A percentile compares a stretch with the other conserved stretches of the same genome.
Conservation (phyloP, 2,797 vertebrate genomes). For the Oryzias dopingdopingensis region DNA sequence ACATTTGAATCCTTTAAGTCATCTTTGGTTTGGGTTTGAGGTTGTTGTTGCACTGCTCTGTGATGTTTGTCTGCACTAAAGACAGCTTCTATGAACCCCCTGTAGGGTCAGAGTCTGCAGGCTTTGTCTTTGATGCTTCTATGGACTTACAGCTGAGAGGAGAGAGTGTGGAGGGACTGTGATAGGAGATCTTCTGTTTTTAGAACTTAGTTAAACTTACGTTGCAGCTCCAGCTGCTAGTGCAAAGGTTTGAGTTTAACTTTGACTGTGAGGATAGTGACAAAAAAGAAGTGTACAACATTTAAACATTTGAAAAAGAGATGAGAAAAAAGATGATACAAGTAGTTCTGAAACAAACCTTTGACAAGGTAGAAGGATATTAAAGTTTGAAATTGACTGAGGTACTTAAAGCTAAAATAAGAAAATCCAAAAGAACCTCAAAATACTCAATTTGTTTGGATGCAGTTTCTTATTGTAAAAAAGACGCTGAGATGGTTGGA, state of each 20-base stretch:
- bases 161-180: neutral
- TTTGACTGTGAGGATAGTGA: too few species aligned
- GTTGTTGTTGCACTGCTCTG: neutral
- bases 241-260: too few species aligned
- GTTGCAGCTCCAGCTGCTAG: too few species aligned
- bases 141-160: conserved; percentile 1
- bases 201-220: neutral
- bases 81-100: conserved; percentile 5
- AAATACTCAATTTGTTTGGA: too few species aligned
- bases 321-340: neutral
- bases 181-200: neutral
- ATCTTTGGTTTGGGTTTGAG: too few species aligned
- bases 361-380: neutral
- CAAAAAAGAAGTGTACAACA: too few species aligned
- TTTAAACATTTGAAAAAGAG: conserved; percentile 6
- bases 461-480: too few species aligned
- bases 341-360: neutral
- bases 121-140: conserved; percentile 21
- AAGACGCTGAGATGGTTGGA: too few species aligned
- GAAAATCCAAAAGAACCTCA: neutral
- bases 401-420: neutral
- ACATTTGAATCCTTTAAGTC: too few species aligned
- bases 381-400: neutral
- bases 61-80: conserved; percentile 25
- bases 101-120: conserved; percentile 13